Conservation (phyloP, 2,888 invertebrate species). For the Aphrophora alni region DNA sequence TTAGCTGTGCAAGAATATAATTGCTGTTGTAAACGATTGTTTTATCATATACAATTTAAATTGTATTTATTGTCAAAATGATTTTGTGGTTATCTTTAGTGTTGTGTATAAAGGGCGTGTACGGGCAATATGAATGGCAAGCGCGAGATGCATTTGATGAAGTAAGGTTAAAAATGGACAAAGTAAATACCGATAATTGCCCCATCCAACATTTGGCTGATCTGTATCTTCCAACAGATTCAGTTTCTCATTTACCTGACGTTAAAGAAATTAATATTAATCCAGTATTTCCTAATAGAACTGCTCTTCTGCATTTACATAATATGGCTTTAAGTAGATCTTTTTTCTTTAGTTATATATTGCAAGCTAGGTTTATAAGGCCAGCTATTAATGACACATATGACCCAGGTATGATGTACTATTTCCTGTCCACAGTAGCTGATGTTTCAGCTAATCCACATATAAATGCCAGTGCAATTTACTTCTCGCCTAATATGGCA, state of each 20-base stretch:
- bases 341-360: slow-evolving; percentile 94
- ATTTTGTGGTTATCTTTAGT: not conserved
- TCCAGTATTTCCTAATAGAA: slow-evolving; percentile 93
- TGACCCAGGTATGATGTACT: slow-evolving; percentile 98
- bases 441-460: slow-evolving; percentile 93
- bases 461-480: slow-evolving; percentile 91
- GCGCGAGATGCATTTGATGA: slow-evolving; percentile 88
- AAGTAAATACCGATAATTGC: slow-evolving; percentile 87
- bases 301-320: slow-evolving; percentile 89
- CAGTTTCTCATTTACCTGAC: slow-evolving; percentile 90
- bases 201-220: slow-evolving; percentile 85
- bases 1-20: too few species aligned
- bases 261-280: slow-evolving; percentile 94
- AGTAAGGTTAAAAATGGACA: slow-evolving; percentile 81
- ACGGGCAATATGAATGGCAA: slow-evolving; percentile 89
- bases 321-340: slow-evolving; percentile 96
- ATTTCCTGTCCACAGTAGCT: slow-evolving; percentile 92
- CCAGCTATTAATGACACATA: slow-evolving; percentile 91
- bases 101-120: slow-evolving; percentile 39
- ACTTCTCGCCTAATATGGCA: slow-evolving; percentile 92
- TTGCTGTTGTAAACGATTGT: too few species aligned
- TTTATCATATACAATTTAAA: too few species aligned
- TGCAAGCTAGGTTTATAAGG: slow-evolving; percentile 87
- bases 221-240: slow-evolving; percentile 80
- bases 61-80: not conserved